Conservation (phyloP, 2,797 vertebrate genomes). For the Adelosebastes latens region DNA sequence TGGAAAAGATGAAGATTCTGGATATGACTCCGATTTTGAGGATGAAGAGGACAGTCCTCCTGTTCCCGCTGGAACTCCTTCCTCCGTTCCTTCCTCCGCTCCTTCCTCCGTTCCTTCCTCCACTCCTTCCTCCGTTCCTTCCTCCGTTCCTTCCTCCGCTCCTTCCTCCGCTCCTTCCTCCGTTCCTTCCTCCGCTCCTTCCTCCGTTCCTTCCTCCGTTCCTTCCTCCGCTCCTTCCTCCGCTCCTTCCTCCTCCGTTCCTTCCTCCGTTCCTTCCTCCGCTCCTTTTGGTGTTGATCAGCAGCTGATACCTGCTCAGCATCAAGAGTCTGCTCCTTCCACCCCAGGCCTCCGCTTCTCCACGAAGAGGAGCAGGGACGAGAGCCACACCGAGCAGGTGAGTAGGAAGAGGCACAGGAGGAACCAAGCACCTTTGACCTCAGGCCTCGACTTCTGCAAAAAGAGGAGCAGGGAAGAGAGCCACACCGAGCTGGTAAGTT, state of each 20-base stretch:
- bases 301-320: neutral
- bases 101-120: too few relatives aligned
- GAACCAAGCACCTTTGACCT: neutral
- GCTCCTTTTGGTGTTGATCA: neutral
- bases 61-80: too few relatives aligned
- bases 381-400: too few relatives aligned
- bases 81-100: too few relatives aligned
- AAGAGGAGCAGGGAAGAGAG: neutral
- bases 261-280: accelerated
- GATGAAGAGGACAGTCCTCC: neutral
- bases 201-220: neutral
- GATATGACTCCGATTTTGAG: too few relatives aligned
- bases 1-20: neutral
- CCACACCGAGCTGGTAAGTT: neutral
- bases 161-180: accelerated
- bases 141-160: accelerated
- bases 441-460: neutral
- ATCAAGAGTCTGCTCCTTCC: neutral
- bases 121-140: accelerated
- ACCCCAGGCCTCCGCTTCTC: too few relatives aligned
- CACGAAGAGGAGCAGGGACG: too few relatives aligned
- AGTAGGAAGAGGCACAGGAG: too few relatives aligned
- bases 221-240: too few relatives aligned
- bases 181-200: accelerated
- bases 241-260: too few relatives aligned